Percentiles rank a stretch among this genome's conserved stretches.
Conservation (phyloP, 2,888 invertebrate genomes). For the Dynastes tityus region DNA sequence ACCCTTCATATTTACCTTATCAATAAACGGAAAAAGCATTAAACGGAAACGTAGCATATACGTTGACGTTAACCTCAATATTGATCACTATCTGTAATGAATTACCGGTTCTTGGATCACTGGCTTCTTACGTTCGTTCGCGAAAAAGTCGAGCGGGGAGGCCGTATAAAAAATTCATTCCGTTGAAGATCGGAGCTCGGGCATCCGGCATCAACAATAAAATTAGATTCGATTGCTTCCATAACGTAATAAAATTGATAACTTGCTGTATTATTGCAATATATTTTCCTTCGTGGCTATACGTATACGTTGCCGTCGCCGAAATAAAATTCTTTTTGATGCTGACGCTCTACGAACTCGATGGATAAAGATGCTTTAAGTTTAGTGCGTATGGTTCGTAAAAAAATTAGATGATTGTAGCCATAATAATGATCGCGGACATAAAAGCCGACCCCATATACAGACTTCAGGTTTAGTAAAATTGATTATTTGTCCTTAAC, state of each 20-base stretch:
- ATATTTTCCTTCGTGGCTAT: conserved; percentile 22
- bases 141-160: conserved; percentile 16
- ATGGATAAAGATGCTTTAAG: neutral
- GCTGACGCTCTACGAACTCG: conserved; percentile 16
- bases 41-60: conserved; percentile 26
- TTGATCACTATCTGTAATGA: conserved; percentile 31
- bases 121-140: conserved; percentile 1
- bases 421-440: neutral
- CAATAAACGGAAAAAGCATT: conserved; percentile 25
- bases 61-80: conserved; percentile 26
- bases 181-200: conserved; percentile 12
- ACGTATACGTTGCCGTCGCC: conserved; percentile 17
- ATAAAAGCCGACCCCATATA: neutral
- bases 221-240: conserved; percentile 40
- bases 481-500: conserved; percentile 15
- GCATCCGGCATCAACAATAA: conserved; percentile 39
- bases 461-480: neutral
- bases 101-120: conserved; percentile 27
- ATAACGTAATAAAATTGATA: conserved; percentile 39
- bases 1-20: conserved; percentile 15
- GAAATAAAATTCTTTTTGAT: conserved; percentile 28
- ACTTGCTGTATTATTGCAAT: conserved; percentile 41
- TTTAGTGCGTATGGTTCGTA: conserved; percentile 32
- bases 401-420: conserved; percentile 23
- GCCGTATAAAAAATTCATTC: conserved; percentile 37